These are phyloP conservation scores for Cercopithecus neglectus DNA, from an alignment of 2,797 vertebrate species.

Conservation along the genomic window DNA sequence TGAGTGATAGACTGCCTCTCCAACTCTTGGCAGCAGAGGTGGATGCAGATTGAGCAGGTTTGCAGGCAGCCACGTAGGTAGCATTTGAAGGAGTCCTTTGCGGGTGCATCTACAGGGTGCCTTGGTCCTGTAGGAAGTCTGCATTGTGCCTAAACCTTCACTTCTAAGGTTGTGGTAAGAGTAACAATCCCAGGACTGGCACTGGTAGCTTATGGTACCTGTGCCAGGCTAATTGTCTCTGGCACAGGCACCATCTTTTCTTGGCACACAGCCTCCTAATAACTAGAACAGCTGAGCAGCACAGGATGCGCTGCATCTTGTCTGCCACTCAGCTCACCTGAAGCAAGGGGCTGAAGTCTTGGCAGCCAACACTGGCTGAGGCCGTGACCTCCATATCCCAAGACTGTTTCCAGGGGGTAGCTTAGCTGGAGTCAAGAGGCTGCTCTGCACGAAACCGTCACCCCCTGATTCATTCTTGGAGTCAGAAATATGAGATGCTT, in stretches of 20 bases:
- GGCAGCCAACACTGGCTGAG: neutral
- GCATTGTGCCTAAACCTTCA: neutral
- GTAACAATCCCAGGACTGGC: neutral
- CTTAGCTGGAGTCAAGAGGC: neutral
- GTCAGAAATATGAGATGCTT: neutral
- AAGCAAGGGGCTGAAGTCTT: neutral
- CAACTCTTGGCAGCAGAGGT: neutral
- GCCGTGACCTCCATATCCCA: fast-evolving
- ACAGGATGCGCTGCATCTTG: neutral
- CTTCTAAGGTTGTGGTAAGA: neutral
- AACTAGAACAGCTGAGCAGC: neutral
- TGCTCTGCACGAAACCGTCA: neutral
- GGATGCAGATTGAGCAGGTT: neutral
- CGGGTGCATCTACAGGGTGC: neutral
- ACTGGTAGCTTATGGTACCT: neutral
- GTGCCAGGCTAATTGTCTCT: constrained; percentile 38
- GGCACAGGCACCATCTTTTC: neutral
- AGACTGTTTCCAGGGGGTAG: neutral
- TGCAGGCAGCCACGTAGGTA: neutral
- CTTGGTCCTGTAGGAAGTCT: neutral
- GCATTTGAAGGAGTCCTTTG: neutral
- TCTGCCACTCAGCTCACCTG: neutral
- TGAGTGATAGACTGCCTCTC: neutral
- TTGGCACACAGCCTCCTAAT: neutral
- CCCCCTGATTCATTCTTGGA: neutral